Evolutionary conservation across 2,113 vertebrate genomes (phyloP).

Genomic region (Morone chrysops): DNA sequence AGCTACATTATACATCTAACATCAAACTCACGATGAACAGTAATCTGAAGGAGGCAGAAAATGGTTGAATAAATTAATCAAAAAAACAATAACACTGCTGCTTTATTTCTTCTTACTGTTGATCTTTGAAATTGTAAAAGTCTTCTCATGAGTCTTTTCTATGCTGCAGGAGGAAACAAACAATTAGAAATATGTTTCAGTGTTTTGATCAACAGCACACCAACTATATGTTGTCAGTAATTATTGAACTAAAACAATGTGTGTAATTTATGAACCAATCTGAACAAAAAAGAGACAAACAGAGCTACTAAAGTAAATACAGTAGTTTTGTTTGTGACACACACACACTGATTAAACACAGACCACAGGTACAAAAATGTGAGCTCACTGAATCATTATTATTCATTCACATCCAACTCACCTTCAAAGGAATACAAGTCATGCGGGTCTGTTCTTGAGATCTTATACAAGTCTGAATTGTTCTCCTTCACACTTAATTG

Average conservation of each 20-base stretch:
- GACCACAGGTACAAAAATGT: neutral
- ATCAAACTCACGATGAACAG: neutral
- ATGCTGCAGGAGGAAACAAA: neutral
- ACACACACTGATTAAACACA: neutral
- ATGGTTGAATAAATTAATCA: constrained; percentile 15
- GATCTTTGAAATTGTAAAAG: neutral
- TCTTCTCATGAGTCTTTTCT: neutral
- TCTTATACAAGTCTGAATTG: constrained; percentile 13
- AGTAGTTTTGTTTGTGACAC: neutral
- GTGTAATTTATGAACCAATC: neutral
- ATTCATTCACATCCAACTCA: constrained; percentile 6
- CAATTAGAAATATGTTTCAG: neutral
- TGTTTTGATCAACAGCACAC: neutral
- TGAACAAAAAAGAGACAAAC: neutral
- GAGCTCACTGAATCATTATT: neutral
- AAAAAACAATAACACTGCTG: neutral
- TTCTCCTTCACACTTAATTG: constrained; percentile 6
- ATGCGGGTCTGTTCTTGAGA: neutral
- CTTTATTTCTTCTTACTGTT: neutral
- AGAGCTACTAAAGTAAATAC: neutral
- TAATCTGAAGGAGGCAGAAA: neutral
- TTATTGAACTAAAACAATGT: neutral
- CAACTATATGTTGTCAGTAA: neutral
- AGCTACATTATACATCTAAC: neutral
- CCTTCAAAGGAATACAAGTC: neutral